Percentiles rank a stretch among this genome's conserved stretches.
These are phyloP conservation scores for Chrysodeixis includens DNA, from an alignment of 2,888 invertebrate genomes.

Conservation along the genomic window DNA sequence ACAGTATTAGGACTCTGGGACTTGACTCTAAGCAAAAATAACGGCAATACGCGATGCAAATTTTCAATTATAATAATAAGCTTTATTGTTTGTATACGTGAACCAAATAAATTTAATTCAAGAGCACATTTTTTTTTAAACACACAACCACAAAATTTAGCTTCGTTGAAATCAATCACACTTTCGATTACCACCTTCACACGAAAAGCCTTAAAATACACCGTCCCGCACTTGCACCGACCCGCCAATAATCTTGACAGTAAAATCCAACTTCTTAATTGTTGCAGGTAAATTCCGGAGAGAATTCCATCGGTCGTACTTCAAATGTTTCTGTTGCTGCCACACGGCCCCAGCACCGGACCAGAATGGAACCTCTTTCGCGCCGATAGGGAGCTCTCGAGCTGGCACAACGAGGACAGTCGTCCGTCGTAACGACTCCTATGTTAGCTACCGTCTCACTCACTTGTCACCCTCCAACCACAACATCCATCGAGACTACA, in stretches of 20 bases:
- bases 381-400: constrained; percentile 82
- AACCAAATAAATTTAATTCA: too few relatives aligned
- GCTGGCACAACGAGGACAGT: constrained; percentile 83
- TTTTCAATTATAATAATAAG: too few relatives aligned
- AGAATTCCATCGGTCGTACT: constrained; percentile 92
- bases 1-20: too few relatives aligned
- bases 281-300: constrained; percentile 93
- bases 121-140: neutral
- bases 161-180: neutral
- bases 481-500: constrained; percentile 81
- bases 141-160: neutral
- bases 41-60: too few relatives aligned
- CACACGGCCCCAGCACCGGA: constrained; percentile 69
- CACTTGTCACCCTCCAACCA: constrained; percentile 86
- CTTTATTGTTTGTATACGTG: too few relatives aligned
- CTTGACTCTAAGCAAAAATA: too few relatives aligned
- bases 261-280: constrained; percentile 61
- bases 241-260: constrained; percentile 12
- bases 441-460: constrained; percentile 83
- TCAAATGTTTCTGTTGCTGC: constrained; percentile 89
- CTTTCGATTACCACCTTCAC: neutral
- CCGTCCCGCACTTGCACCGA: constrained; percentile 25
- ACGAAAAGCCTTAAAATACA: neutral
- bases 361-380: constrained; percentile 82
- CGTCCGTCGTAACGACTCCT: constrained; percentile 84